Percentiles rank a stretch among this genome's conserved stretches.
phyloP scores from a whole-genome alignment of 2,888 invertebrate species.

The Tachina lurida region DNA sequence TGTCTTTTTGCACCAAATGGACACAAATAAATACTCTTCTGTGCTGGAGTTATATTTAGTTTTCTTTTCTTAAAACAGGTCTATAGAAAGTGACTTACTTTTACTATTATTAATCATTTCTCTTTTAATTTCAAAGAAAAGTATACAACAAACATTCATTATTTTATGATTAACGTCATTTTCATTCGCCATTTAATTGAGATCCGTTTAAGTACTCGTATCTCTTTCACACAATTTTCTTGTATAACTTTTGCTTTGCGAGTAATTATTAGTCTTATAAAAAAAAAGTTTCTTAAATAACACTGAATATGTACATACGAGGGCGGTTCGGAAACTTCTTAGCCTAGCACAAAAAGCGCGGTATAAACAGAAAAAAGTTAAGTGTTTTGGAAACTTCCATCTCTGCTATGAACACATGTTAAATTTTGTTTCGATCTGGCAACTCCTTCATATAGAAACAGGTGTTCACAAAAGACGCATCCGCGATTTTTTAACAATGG shows the following conservation, averaged over 20 bases:
- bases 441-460: too few relatives aligned
- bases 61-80: conserved; percentile 50
- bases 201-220: conserved; percentile 53
- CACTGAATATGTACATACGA: too few relatives aligned
- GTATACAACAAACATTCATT: not conserved
- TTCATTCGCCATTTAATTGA: conserved; percentile 43
- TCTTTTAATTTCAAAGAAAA: conserved; percentile 37
- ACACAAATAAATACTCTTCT: not conserved
- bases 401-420: too few relatives aligned
- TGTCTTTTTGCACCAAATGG: not conserved
- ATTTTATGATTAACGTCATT: conserved; percentile 23
- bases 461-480: too few relatives aligned
- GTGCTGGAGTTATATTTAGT: not conserved
- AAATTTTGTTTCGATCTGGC: too few relatives aligned
- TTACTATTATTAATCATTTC: conserved; percentile 48
- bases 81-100: conserved; percentile 63
- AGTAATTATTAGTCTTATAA: not conserved
- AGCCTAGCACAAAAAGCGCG: too few relatives aligned
- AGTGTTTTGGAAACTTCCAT: too few relatives aligned
- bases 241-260: not conserved
- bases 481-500: too few relatives aligned
- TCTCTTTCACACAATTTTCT: conserved; percentile 8
- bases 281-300: too few relatives aligned
- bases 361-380: too few relatives aligned
- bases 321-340: too few relatives aligned